Evolutionary conservation across 2,888 invertebrate species (phyloP).

Genomic region (Brachyptera risi): DNA sequence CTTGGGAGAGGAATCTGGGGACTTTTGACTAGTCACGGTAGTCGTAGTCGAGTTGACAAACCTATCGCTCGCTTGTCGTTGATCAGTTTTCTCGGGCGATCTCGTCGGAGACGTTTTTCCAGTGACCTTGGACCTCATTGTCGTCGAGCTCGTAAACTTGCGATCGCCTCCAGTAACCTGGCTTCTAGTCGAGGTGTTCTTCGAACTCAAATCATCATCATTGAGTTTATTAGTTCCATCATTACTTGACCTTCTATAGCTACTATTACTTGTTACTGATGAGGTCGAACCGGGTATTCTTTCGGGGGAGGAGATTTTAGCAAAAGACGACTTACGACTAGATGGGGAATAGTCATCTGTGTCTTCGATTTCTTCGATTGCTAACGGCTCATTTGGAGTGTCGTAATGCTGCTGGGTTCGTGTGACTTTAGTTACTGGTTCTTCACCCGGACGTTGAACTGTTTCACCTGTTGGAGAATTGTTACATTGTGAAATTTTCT

Average conservation of each 20-base stretch:
- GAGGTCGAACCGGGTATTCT: constrained; percentile 17
- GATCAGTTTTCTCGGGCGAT: not conserved
- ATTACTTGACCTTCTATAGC: constrained; percentile 21
- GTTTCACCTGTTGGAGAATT: constrained; percentile 57
- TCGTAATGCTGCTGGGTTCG: constrained; percentile 61
- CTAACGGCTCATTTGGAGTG: constrained; percentile 33
- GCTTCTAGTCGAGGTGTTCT: not conserved
- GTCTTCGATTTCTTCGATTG: constrained; percentile 28
- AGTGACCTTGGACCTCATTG: not conserved
- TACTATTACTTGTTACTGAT: constrained; percentile 27
- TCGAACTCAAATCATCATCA: constrained; percentile 16
- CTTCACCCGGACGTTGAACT: constrained; percentile 63
- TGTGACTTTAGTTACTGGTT: constrained; percentile 64
- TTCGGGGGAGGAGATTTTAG: constrained; percentile 25
- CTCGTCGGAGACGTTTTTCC: constrained; percentile 13
- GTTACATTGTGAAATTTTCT: constrained; percentile 10
- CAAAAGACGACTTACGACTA: constrained; percentile 32
- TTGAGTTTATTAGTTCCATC: too few species aligned
- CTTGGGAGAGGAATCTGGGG: not conserved
- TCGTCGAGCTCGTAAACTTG: not conserved
- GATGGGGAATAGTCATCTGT: constrained; percentile 30
- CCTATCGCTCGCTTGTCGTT: not conserved
- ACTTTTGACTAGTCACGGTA: not conserved
- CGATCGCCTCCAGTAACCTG: not conserved
- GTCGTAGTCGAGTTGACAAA: not conserved